These are phyloP conservation scores for Eriosoma lanigerum DNA, from an alignment of 1,140 invertebrate species.

Conservation along the genomic window DNA sequence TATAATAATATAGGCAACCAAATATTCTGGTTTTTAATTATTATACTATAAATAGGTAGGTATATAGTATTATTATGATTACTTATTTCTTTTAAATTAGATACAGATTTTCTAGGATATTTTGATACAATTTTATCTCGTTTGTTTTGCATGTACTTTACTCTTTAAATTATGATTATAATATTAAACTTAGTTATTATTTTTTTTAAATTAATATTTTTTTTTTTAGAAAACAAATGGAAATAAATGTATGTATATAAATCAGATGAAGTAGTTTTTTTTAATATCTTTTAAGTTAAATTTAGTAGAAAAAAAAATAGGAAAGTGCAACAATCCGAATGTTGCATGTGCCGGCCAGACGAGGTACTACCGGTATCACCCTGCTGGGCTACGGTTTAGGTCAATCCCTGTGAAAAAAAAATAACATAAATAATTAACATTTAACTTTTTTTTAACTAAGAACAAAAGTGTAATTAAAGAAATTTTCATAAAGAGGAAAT, in stretches of 20 bases:
- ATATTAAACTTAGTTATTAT: neutral
- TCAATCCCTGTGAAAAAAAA: conserved; percentile 60
- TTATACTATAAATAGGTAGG: no score
- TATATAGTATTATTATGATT: no score
- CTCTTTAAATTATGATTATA: neutral
- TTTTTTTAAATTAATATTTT: conserved; percentile 6
- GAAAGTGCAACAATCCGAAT: conserved; percentile 54
- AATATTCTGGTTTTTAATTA: conserved; percentile 2
- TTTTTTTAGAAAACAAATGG: conserved; percentile 34
- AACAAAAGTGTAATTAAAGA: no score
- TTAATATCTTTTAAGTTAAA: neutral
- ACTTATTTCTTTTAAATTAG: neutral
- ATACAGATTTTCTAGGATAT: neutral
- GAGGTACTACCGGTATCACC: conserved; percentile 62
- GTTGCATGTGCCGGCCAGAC: conserved; percentile 57
- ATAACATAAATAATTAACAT: conserved; percentile 28
- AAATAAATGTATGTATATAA: conserved; percentile 16
- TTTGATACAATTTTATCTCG: neutral
- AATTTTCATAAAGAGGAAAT: no score
- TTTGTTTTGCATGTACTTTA: neutral
- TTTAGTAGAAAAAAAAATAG: conserved; percentile 16
- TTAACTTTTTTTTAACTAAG: no score
- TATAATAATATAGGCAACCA: neutral
- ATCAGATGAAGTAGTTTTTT: conserved; percentile 7
- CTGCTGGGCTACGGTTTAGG: conserved; percentile 63